phyloP scores from a whole-genome alignment of 1,140 invertebrate species.

The Polypedilum pembai region DNA sequence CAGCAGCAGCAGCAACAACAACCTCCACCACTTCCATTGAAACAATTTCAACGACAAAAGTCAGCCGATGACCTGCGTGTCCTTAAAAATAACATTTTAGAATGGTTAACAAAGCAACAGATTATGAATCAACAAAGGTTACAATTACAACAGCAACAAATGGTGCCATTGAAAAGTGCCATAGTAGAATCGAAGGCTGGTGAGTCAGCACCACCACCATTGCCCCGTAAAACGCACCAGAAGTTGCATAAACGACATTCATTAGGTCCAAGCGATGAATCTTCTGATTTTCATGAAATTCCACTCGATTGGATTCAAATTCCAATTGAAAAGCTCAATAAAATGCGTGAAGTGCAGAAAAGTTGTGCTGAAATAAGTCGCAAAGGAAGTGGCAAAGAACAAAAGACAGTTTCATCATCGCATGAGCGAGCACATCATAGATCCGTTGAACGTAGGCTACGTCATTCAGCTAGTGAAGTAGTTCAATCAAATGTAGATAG shows the following conservation, averaged over 20 bases:
- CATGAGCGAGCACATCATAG: background rate
- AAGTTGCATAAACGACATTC: slow-evolving; percentile 35
- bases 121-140: slow-evolving; percentile 30
- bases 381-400: slow-evolving; percentile 1
- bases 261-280: slow-evolving; percentile 38
- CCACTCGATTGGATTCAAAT: slow-evolving; percentile 41
- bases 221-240: slow-evolving; percentile 33
- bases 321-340: slow-evolving; percentile 32
- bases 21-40: slow-evolving; percentile 29
- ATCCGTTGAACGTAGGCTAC: slow-evolving; percentile 36
- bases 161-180: slow-evolving; percentile 2
- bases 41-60: slow-evolving; percentile 26
- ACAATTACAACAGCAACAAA: slow-evolving; percentile 1
- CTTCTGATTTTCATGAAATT: slow-evolving; percentile 34
- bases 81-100: slow-evolving; percentile 32
- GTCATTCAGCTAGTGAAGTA: slow-evolving; percentile 40
- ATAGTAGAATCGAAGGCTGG: slow-evolving; percentile 29
- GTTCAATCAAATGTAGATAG: slow-evolving; percentile 32
- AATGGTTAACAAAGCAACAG: slow-evolving; percentile 43
- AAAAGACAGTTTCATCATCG: slow-evolving; percentile 30
- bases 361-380: slow-evolving; percentile 21
- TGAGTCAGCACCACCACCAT: slow-evolving; percentile 32
- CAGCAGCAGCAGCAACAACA: slow-evolving; percentile 31
- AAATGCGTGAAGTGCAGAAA: slow-evolving; percentile 20
- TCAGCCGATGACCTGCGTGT: slow-evolving; percentile 26